Conservation (phyloP, 2,888 invertebrate genomes). For the Rhodophaea formosa region DNA sequence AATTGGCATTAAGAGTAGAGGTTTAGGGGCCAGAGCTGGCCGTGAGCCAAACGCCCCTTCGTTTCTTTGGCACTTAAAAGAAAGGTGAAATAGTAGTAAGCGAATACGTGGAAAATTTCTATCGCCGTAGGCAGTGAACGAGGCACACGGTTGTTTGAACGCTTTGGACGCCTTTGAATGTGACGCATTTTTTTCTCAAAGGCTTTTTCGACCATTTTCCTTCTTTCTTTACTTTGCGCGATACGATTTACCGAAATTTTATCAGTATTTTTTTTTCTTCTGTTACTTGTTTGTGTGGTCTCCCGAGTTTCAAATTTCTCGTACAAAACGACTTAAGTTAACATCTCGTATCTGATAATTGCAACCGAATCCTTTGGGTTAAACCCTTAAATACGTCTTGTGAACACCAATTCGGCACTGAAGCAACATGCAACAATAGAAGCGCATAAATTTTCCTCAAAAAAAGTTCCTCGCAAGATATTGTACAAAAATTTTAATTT, state of each 20-base stretch:
- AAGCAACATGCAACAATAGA: slow-evolving; percentile 3
- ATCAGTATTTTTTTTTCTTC: no score
- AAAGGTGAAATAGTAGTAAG: slow-evolving; percentile 42
- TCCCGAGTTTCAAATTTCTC: no score
- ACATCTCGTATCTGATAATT: no score
- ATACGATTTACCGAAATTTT: background rate
- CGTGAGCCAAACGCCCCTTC: slow-evolving; percentile 32
- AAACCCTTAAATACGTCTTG: no score
- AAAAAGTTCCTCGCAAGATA: background rate
- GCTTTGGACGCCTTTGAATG: slow-evolving; percentile 8
- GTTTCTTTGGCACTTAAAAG: slow-evolving; percentile 49
- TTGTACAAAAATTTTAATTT: background rate
- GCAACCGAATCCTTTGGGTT: no score
- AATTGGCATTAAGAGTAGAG: slow-evolving; percentile 26
- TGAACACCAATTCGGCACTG: no score
- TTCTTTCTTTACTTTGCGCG: background rate
- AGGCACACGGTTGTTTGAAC: slow-evolving; percentile 6
- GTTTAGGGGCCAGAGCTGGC: slow-evolving; percentile 33
- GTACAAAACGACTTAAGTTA: no score
- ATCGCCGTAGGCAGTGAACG: slow-evolving; percentile 36
- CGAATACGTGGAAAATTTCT: slow-evolving; percentile 40
- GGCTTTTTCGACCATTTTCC: background rate
- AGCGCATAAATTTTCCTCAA: background rate
- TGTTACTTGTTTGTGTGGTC: no score
- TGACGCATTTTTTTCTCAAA: slow-evolving; percentile 12